Conservation (phyloP, 2,113 vertebrate genomes). For the Pelecanus crispus region DNA sequence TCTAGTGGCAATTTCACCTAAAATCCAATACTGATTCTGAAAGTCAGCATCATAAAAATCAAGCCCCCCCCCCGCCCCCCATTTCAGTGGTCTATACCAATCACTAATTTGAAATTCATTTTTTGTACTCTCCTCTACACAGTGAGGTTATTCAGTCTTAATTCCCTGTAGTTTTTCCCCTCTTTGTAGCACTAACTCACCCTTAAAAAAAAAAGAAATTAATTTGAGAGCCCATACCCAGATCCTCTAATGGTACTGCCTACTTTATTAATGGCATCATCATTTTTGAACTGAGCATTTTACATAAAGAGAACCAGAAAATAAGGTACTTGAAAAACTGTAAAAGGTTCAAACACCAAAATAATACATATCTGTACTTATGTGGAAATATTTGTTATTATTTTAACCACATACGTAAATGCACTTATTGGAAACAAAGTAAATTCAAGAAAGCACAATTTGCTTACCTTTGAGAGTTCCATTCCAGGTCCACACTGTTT, state of each 20-base stretch:
- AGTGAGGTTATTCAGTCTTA: background rate
- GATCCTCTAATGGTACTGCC: background rate
- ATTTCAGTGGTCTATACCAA: background rate
- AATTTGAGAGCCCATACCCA: background rate
- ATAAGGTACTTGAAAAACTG: background rate
- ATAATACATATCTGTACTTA: too few species aligned
- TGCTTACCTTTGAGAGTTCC: constrained; percentile 90
- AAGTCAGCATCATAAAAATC: background rate
- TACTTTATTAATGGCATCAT: background rate
- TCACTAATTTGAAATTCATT: background rate
- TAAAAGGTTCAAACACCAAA: background rate
- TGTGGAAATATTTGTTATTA: too few species aligned
- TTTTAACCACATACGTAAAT: background rate
- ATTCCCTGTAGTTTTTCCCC: fast-evolving
- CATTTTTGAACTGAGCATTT: background rate
- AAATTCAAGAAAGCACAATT: background rate
- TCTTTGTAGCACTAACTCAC: background rate
- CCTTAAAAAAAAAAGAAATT: background rate
- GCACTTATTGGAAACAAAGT: background rate
- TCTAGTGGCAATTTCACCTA: background rate
- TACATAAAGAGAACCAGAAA: background rate
- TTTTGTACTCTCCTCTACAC: background rate
- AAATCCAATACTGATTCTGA: background rate
- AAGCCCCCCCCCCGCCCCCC: fast-evolving
- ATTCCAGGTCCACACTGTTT: constrained; percentile 93